phyloP scores from a whole-genome alignment of 1,140 invertebrate species.

The Leptinotarsa lineolata region DNA sequence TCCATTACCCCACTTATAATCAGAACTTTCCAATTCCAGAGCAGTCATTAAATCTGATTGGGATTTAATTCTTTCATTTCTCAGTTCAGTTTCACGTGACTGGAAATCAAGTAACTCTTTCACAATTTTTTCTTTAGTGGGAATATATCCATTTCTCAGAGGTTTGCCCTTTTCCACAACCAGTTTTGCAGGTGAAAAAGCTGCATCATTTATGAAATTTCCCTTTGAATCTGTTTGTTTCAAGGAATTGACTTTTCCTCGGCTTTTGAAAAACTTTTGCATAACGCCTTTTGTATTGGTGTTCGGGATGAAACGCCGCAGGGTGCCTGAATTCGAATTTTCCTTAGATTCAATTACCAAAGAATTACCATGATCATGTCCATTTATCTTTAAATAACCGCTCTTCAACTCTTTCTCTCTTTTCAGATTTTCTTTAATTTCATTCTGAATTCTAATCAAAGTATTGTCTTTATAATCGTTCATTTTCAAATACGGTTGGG shows the following conservation, averaged over 20 bases:
- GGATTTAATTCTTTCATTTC: conserved; percentile 48
- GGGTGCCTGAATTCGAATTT: conserved; percentile 31
- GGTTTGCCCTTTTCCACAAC: conserved; percentile 43
- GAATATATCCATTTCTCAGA: conserved; percentile 50
- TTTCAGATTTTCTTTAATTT: conserved; percentile 52
- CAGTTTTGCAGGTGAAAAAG: conserved; percentile 47
- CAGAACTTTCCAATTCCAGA: conserved; percentile 40
- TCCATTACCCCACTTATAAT: conserved; percentile 34
- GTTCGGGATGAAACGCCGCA: conserved; percentile 46
- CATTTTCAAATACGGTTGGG: conserved; percentile 36
- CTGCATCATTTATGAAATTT: conserved; percentile 33
- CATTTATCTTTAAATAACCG: conserved; percentile 24
- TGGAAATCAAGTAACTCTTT: conserved; percentile 51
- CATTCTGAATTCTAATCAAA: conserved; percentile 52
- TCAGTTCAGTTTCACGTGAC: conserved; percentile 48
- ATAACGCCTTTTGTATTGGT: conserved; percentile 50
- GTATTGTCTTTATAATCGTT: conserved; percentile 45
- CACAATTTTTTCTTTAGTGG: conserved; percentile 51
- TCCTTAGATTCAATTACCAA: conserved; percentile 24
- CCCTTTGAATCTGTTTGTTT: conserved; percentile 25
- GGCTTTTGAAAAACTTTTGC: conserved; percentile 54
- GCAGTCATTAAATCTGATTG: conserved; percentile 49
- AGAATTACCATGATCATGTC: conserved; percentile 14
- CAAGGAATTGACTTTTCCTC: conserved; percentile 46
- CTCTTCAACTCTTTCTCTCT: conserved; percentile 51